Evolutionary conservation across 2,113 vertebrate species (phyloP), one percentile per base, ranked within the genome.

Genomic region (Uria lomvia): DNA sequence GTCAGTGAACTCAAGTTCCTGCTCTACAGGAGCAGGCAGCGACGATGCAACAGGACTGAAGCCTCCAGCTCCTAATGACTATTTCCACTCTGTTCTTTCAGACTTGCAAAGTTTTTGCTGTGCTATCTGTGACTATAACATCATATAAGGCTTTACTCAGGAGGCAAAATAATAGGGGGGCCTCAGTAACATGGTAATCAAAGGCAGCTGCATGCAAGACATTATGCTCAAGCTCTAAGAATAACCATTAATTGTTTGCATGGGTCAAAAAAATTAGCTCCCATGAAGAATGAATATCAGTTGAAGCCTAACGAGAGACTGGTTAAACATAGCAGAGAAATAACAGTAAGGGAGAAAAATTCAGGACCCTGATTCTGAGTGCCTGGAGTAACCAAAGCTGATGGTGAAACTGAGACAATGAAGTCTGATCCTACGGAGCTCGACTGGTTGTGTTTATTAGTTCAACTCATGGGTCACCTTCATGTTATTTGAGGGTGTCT

Each of bases 141-240:
- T 88, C 92, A 94, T 81, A 86, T 63, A 92, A 97, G 96, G 77
- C 86, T 86, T 50, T 93, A 47, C 56, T 85, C 79, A 97, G 80
- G 86, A 96, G 94, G 96, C 50, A 97, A 96, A 98, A 94, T 91
- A 97, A 97, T 67, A 97, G 62, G 19, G 70, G 45, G 68, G 90
- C 92, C 96, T 97, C 96, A 95, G 95, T 97, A 97, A 94, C 53
- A 60, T 40, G 71, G 43, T 97, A 97, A 98, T 97, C 81, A 97
- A 96, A 98, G 96, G 92, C 97, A 98, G 96, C 95, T 98, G 97
- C 95, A 80, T 55, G 66, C 75, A 70, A 96, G 95, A 94, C 87
- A 49, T 96, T 89, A 68, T 60, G 84, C 47, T 78, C 49, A 13
- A 72, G 82, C 88, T 84, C 68, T 87, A 94, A 95, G 91, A 96